phyloP scores from a whole-genome alignment of 1,140 invertebrate genomes.

The Drosophila ironensis region DNA sequence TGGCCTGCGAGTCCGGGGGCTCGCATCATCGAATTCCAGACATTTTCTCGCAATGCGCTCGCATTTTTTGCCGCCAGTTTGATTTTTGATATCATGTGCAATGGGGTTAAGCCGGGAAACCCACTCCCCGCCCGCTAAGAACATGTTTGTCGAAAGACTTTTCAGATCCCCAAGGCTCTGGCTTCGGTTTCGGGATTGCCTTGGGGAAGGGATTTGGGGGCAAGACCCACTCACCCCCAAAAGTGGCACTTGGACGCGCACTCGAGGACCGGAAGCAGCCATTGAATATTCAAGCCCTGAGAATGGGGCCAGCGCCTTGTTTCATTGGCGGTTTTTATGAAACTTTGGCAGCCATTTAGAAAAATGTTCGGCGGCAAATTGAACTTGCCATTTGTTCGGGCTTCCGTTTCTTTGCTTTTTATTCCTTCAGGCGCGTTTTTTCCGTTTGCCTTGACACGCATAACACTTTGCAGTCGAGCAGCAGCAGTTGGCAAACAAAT shows the following conservation, averaged over 20 bases:
- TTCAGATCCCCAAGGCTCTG: slow-evolving; percentile 2
- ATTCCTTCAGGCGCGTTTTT: background rate
- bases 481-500: slow-evolving; percentile 79
- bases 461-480: slow-evolving; percentile 62
- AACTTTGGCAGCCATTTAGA: slow-evolving; percentile 68
- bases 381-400: slow-evolving; percentile 39
- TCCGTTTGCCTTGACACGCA: slow-evolving; percentile 49
- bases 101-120: background rate
- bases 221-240: slow-evolving; percentile 26
- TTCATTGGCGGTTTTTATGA: slow-evolving; percentile 71
- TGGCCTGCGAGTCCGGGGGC: slow-evolving; percentile 17
- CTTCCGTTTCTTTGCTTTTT: slow-evolving; percentile 15
- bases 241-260: slow-evolving; percentile 58
- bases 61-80: slow-evolving; percentile 56
- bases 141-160: slow-evolving; percentile 11
- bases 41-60: slow-evolving; percentile 66
- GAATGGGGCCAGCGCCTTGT: slow-evolving; percentile 31
- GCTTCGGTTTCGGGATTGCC: slow-evolving; percentile 17
- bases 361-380: slow-evolving; percentile 56
- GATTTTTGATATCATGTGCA: slow-evolving; percentile 44
- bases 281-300: slow-evolving; percentile 74
- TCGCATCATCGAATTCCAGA: slow-evolving; percentile 60
- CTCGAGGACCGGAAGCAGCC: slow-evolving; percentile 60
- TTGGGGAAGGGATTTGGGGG: slow-evolving; percentile 40
- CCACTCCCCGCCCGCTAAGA: background rate